Evolutionary conservation across 2,888 invertebrate species (phyloP).

Genomic region (Cephus sareptanus): DNA sequence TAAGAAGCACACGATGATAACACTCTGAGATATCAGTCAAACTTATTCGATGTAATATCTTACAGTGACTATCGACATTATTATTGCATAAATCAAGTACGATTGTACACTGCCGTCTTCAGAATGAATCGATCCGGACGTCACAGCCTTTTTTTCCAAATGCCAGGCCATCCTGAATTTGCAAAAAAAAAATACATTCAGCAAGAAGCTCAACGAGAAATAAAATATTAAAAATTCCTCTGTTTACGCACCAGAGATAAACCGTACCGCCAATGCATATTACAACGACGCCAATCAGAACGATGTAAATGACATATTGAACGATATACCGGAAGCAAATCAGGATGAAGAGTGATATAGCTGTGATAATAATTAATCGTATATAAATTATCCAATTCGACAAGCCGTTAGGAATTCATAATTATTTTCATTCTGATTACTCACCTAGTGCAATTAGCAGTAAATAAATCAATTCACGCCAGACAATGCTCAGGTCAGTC

Average conservation of each 20-base stretch:
- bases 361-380: slow-evolving; percentile 57
- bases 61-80: slow-evolving; percentile 71
- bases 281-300: slow-evolving; percentile 68
- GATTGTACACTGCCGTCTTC: slow-evolving; percentile 57
- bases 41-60: slow-evolving; percentile 38
- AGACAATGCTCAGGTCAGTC: slow-evolving; percentile 72
- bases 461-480: slow-evolving; percentile 72
- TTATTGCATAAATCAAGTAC: slow-evolving; percentile 71
- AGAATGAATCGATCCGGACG: slow-evolving; percentile 33
- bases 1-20: slow-evolving; percentile 2
- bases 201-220: background rate
- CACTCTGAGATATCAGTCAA: background rate
- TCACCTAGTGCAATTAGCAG: slow-evolving; percentile 72
- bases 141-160: slow-evolving; percentile 53
- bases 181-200: slow-evolving; percentile 6
- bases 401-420: no score
- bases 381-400: background rate
- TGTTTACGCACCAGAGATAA: slow-evolving; percentile 70
- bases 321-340: slow-evolving; percentile 71
- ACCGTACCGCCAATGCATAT: slow-evolving; percentile 69
- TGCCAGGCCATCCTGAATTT: slow-evolving; percentile 65
- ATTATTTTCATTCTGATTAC: slow-evolving; percentile 17
- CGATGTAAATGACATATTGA: slow-evolving; percentile 73
- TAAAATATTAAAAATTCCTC: background rate
- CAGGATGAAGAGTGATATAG: slow-evolving; percentile 69